Conservation (phyloP, 2,888 invertebrate species). For the Nomada fabriciana region DNA sequence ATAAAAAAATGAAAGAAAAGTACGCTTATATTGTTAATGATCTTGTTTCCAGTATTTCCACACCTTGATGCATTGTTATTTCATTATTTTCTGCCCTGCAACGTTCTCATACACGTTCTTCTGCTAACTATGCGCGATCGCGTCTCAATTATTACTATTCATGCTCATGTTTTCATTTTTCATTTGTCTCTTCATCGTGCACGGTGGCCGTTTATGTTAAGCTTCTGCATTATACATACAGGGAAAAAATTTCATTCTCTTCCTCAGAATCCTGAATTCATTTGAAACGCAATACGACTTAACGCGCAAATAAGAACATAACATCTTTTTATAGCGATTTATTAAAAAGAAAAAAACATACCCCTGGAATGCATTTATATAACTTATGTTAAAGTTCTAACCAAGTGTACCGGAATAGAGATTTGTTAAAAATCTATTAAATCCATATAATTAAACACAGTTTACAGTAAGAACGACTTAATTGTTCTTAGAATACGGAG, state of each 20-base stretch:
- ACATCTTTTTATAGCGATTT: no score
- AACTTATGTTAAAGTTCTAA: no score
- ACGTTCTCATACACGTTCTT: background rate
- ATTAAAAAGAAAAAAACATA: no score
- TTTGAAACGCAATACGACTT: no score
- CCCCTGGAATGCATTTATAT: no score
- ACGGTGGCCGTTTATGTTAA: slow-evolving; percentile 7
- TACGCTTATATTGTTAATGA: background rate
- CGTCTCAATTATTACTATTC: slow-evolving; percentile 16
- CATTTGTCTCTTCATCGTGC: background rate
- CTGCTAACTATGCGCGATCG: slow-evolving; percentile 1
- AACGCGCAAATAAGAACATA: no score
- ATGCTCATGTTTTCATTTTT: slow-evolving; percentile 4
- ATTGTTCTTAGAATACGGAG: no score
- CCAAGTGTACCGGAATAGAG: no score
- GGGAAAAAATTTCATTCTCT: background rate
- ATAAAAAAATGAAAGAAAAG: background rate
- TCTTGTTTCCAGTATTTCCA: background rate
- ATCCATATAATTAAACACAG: no score
- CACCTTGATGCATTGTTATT: background rate
- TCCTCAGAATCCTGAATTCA: no score
- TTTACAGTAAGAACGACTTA: no score
- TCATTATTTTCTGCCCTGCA: background rate
- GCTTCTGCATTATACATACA: background rate
- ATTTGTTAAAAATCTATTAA: no score